These are phyloP conservation scores for Dendrocincla tyrannina DNA, from an alignment of 2,797 vertebrate species.

Conservation along the genomic window DNA sequence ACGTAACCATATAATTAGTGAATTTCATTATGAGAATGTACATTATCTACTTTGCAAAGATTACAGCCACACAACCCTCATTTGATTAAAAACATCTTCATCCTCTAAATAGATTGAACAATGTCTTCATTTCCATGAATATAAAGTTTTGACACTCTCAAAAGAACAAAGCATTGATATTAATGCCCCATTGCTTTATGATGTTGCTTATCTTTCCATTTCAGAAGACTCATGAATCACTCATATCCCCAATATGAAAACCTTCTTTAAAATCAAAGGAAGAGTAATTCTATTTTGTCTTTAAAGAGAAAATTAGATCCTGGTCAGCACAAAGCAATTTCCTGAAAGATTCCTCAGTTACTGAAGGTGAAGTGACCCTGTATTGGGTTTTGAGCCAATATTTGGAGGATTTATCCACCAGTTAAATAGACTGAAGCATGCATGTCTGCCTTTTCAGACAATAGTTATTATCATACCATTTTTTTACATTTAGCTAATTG, in stretches of 20 bases:
- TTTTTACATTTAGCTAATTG: neutral
- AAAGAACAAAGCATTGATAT: neutral
- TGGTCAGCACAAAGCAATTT: neutral
- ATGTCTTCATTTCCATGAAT: neutral
- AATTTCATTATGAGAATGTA: neutral
- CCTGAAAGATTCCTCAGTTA: neutral
- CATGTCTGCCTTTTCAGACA: neutral
- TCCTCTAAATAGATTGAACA: neutral
- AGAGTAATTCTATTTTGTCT: neutral
- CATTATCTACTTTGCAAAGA: neutral
- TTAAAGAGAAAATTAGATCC: neutral
- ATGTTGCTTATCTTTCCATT: neutral
- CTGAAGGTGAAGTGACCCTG: neutral
- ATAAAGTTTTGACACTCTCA: neutral
- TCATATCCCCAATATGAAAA: neutral
- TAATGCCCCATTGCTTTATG: neutral
- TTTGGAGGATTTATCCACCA: neutral
- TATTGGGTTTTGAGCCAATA: neutral
- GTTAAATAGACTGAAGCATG: accelerated
- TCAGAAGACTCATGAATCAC: neutral
- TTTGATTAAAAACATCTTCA: neutral
- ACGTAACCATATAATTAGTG: neutral
- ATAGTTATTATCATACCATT: neutral
- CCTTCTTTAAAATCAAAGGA: neutral
- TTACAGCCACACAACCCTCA: accelerated